phyloP scores from a whole-genome alignment of 2,888 invertebrate species.

The Drosophila neonasuta region DNA sequence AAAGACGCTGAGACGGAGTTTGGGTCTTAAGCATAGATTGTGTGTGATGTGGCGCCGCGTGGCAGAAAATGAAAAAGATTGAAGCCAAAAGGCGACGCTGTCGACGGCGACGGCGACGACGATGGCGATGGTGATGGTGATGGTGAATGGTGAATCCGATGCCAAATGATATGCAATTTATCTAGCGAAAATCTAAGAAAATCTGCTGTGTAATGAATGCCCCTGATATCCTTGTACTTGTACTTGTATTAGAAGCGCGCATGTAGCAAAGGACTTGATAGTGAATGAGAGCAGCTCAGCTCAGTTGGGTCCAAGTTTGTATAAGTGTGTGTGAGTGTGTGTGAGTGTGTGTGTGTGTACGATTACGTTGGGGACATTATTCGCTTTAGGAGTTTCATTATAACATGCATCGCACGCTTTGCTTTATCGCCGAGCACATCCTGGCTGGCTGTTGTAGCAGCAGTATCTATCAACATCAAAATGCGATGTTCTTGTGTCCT shows the following conservation, averaged over 20 bases:
- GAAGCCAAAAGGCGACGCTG: constrained; percentile 15
- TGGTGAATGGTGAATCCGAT: constrained; percentile 50
- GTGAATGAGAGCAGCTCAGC: neutral
- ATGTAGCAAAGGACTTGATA: constrained; percentile 8
- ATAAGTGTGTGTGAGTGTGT: constrained; percentile 3
- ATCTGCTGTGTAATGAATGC: constrained; percentile 74
- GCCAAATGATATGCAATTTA: constrained; percentile 75
- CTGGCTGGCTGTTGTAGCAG: constrained; percentile 27
- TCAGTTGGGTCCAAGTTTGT: constrained; percentile 1
- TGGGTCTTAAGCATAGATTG: constrained; percentile 17
- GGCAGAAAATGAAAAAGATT: constrained; percentile 7
- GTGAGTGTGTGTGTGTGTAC: constrained; percentile 5
- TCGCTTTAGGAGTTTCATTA: constrained; percentile 77
- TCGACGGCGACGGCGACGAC: neutral
- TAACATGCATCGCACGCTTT: constrained; percentile 74
- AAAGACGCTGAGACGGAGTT: constrained; percentile 1
- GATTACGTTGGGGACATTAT: constrained; percentile 59
- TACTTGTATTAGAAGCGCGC: constrained; percentile 29
- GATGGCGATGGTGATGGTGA: neutral
- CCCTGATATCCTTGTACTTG: constrained; percentile 43
- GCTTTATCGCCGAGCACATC: constrained; percentile 68
- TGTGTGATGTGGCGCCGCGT: constrained; percentile 22
- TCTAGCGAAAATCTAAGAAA: constrained; percentile 66
- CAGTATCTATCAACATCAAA: constrained; percentile 72
- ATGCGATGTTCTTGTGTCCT: constrained; percentile 42